Base-by-base conservation (phyloP, 2,888 invertebrate species). In the Mantis religiosa region DNA sequence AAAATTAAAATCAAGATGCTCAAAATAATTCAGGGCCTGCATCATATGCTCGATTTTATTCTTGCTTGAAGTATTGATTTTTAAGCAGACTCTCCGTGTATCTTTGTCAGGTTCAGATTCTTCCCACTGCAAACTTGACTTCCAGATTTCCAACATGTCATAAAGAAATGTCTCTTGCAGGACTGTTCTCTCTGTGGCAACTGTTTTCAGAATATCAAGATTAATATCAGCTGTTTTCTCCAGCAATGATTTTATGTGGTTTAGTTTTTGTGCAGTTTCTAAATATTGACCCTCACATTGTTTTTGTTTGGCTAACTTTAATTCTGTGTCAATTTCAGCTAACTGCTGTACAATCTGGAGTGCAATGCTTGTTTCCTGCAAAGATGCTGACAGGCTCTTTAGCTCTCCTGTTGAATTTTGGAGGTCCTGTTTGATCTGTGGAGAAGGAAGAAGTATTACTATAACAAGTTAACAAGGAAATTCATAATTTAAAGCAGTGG, bases 401-500 rank as follows among this genome's bases (percentile, higher is more conserved):
- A 97, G 93, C 91, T 95, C 96, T 86, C 94, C 94, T 87, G 95
- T 94, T 0, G 96, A 95, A 89, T 95, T 94, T 3, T 94, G 93
- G 83, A 97, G 93, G n/a, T 96, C 95, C 30, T 94, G 93, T 92
- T 95, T 95, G 0, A 95, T 95, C 93, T 94, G 89, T 8, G 91
- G 90, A 71, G 20, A 71, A 71, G 25, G 20, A 71, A 41, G 41
- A 41, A 41, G 9, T 41, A 41, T 41, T 41, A 41, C 2, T 34
- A 34, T 34, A 34, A 41, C 9, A 41, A 41, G 12, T 12, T 41
- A 41, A 83, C 28, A 83, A 28, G 20, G 20, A 83, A 15, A 28
- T 15, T 28, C 3, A 83, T 9, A 3, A 84, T 84, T 30, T 84
- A 41, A 41, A 12, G 34, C 7, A 34, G 34, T 34, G 34, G 7